Base-by-base conservation (phyloP, 2,797 vertebrate species). In the Smutsia gigantea region DNA sequence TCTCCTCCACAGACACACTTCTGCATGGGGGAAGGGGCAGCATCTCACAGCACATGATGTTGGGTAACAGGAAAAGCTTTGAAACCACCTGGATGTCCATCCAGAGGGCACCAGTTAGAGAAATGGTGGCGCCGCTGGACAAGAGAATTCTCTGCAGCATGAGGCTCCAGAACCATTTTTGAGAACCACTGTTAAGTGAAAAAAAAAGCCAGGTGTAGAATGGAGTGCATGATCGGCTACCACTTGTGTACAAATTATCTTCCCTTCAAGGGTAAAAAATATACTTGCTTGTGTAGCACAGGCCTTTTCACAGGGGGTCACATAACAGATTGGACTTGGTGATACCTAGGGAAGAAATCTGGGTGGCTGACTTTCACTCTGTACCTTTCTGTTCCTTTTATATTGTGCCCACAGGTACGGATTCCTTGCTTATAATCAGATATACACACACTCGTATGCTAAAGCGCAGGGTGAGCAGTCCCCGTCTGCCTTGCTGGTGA, bases 361-460 rank as follows among this genome's bases (percentile, higher is more conserved):
- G 49, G 12, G 66, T 17, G 61, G 78, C 29, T 2, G 31, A 13
- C 9, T 29, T 19, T 57, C 42, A 39, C 25, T 61, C 46, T 42
- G 1, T 4, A 21, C 12, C 72, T 66, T 49, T 66, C 27, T 7
- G 7, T 31, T 27, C 15, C 49, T 59, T 93, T 11, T 4, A 17
- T 2, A 15, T 1, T 12, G 69, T 4, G 4, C 8, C 1, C 31
- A 0, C 7, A 1, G 14, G 59, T 5, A 25, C 11, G 19, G 18
- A 17, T 25, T 23, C 42, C 29, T 53, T 25, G 3, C 12, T 17
- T 25, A 49, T 2, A 34, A 37, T 39, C 49, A 25, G 71, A 17
- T 13, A 0, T 0, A 1, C 2, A 29, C 9, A 61, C 23, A 10
- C 4, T 5, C 0, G 5, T 0, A 9, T 13, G 34, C 31, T 27